Conservation (phyloP, 2,113 vertebrate species). For the Poeciliopsis turrubarensis region DNA sequence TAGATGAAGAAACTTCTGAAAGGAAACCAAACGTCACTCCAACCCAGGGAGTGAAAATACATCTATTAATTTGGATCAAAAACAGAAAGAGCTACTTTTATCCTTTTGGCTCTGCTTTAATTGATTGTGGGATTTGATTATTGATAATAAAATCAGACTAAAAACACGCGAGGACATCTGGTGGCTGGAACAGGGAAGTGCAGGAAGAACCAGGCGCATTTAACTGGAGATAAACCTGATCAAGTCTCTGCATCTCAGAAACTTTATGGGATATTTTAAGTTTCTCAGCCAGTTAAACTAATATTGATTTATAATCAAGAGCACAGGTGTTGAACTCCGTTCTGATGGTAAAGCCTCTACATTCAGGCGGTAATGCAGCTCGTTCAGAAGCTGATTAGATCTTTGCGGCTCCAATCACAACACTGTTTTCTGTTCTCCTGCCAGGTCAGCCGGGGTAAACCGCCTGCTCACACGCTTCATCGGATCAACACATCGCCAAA, state of each 20-base stretch:
- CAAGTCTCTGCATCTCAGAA: not conserved
- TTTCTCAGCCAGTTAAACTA: not conserved
- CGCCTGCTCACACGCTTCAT: not conserved
- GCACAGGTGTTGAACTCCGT: not conserved
- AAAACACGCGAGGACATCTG: not conserved
- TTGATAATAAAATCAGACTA: too few species aligned
- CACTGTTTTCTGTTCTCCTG: not conserved
- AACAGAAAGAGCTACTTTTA: too few species aligned
- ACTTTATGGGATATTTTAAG: not conserved
- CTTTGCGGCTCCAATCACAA: not conserved
- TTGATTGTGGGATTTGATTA: too few species aligned
- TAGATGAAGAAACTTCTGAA: too few species aligned
- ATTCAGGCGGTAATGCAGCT: not conserved
- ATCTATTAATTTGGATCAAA: too few species aligned
- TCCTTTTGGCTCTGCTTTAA: too few species aligned
- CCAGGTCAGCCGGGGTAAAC: not conserved
- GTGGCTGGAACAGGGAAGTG: not conserved
- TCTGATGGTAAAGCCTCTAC: not conserved
- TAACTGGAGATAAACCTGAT: not conserved
- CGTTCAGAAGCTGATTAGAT: not conserved
- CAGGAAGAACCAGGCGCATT: not conserved
- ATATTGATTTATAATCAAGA: not conserved
- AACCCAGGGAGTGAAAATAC: too few species aligned
- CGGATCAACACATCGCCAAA: slow-evolving; percentile 4
- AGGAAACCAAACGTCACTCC: too few species aligned